Conservation (phyloP, 2,113 vertebrate species). For the Lathamus discolor region DNA sequence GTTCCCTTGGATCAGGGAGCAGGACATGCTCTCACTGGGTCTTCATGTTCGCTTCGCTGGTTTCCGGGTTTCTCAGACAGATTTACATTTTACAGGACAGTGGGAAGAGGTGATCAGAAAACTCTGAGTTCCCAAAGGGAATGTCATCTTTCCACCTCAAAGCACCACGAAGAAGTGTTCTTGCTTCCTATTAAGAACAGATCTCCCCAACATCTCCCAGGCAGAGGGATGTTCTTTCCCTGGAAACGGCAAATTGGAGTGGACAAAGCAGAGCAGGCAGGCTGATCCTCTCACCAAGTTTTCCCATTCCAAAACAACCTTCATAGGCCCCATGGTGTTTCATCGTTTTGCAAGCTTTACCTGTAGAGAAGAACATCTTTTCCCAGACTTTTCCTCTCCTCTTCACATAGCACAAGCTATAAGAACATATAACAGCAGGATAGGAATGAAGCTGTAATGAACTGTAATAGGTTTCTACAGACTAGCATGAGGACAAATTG, state of each 20-base stretch:
- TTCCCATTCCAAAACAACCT: background rate
- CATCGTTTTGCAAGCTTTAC: background rate
- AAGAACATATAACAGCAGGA: background rate
- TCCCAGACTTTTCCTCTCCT: background rate
- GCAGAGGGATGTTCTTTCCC: background rate
- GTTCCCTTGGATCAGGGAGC: background rate
- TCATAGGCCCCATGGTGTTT: rapidly evolving
- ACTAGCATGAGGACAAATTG: background rate
- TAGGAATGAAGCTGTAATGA: background rate
- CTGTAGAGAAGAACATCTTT: background rate
- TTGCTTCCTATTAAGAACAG: background rate
- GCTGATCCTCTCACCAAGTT: background rate
- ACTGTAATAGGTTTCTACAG: background rate
- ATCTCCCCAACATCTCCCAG: background rate
- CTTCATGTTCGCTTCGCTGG: background rate
- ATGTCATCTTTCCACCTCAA: background rate
- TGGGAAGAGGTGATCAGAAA: background rate
- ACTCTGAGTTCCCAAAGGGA: background rate
- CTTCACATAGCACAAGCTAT: background rate
- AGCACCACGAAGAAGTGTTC: background rate
- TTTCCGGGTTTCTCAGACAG: background rate
- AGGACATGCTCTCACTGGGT: background rate
- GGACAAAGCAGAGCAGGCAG: background rate
- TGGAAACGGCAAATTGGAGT: background rate
- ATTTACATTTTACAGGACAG: background rate